A percentile compares a stretch with the other conserved stretches of the same genome.
phyloP scores from a whole-genome alignment of 2,113 vertebrate species.

The Sus scrofa region T2T-Sscrofa CM000816.6:21350501-21351000 shows the following conservation, averaged over 20 bases:
- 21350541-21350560: conserved; percentile 27
- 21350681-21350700: conserved; percentile 74
- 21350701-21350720: conserved; percentile 81
- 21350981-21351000: background rate
- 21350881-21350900: background rate
- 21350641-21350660: conserved; percentile 79
- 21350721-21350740: conserved; percentile 73
- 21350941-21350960: background rate
- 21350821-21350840: background rate
- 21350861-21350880: background rate
- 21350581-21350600: conserved; percentile 83
- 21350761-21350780: conserved; percentile 57
- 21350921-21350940: background rate
- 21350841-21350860: background rate
- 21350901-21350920: background rate
- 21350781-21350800: background rate
- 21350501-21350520: background rate
- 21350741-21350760: conserved; percentile 22
- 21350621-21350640: conserved; percentile 71
- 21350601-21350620: conserved; percentile 82
- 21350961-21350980: background rate
- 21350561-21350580: conserved; percentile 67
- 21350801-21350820: background rate
- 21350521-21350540: background rate
- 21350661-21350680: conserved; percentile 79